Percentiles rank a stretch among this genome's conserved stretches.
Conservation (phyloP, 2,888 invertebrate species). For the Nomada ferruginata region DNA sequence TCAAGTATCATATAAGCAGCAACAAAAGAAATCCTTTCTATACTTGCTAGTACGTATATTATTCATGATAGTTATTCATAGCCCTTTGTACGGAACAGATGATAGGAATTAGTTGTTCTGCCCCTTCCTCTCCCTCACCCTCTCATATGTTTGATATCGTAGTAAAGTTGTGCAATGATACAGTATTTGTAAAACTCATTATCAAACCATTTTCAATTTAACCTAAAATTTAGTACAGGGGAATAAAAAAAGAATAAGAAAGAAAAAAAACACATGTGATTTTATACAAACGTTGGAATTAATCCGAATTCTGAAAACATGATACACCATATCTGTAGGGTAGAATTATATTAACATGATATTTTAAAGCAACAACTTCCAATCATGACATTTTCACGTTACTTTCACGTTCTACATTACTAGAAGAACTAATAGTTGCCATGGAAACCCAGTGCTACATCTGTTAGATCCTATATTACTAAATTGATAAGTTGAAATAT, state of each 20-base stretch:
- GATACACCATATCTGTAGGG: not conserved
- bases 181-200: not conserved
- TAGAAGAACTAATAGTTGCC: slow-evolving; percentile 62
- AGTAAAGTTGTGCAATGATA: not conserved
- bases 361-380: not conserved
- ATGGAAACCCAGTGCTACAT: slow-evolving; percentile 72
- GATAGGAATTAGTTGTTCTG: too few species aligned
- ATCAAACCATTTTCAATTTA: not conserved
- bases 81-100: not conserved
- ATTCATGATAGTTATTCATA: too few species aligned
- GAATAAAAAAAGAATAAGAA: not conserved
- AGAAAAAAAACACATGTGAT: not conserved
- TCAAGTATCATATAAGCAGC: not conserved
- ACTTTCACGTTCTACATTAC: slow-evolving; percentile 28
- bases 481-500: slow-evolving; percentile 6
- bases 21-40: not conserved
- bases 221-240: not conserved
- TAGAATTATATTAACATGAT: not conserved
- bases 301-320: not conserved
- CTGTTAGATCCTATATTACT: slow-evolving; percentile 37
- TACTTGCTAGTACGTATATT: too few species aligned
- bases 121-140: too few species aligned
- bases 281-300: not conserved
- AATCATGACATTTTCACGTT: slow-evolving; percentile 1
- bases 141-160: too few species aligned